phyloP scores from a whole-genome alignment of 2,888 invertebrate species.

The Leptogaster cylindrica region DNA sequence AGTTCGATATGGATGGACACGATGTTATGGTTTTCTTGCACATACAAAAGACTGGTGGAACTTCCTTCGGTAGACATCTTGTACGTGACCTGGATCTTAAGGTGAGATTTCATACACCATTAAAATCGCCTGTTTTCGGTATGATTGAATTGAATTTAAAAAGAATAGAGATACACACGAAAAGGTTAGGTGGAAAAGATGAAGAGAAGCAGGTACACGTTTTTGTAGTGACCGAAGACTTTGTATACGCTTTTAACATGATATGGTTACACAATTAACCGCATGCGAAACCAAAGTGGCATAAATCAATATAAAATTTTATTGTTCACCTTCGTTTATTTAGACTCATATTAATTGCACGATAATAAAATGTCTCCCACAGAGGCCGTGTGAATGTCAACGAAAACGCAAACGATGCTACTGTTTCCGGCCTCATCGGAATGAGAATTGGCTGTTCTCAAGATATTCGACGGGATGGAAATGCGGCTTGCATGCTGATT shows the following conservation, averaged over 20 bases:
- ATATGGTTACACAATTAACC: constrained; percentile 35
- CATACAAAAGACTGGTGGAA: constrained; percentile 99
- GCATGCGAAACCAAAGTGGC: constrained; percentile 4
- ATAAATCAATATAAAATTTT: constrained; percentile 23
- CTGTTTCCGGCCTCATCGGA: constrained; percentile 89
- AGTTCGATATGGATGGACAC: constrained; percentile 88
- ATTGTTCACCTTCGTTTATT: constrained; percentile 15
- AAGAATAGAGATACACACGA: too few relatives aligned
- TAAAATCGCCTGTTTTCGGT: constrained; percentile 15
- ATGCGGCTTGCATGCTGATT: constrained; percentile 97
- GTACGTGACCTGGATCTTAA: constrained; percentile 90
- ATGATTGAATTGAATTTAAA: too few relatives aligned
- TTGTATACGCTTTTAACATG: constrained; percentile 24
- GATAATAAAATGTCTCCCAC: constrained; percentile 62
- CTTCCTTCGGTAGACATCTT: constrained; percentile 94
- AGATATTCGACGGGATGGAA: constrained; percentile 97
- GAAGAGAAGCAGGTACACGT: constrained; percentile 19
- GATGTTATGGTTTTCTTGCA: constrained; percentile 98
- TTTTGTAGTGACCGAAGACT: not conserved
- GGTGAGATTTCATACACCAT: constrained; percentile 56
- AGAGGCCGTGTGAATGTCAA: constrained; percentile 93
- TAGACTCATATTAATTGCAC: constrained; percentile 31
- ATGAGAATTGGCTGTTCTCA: constrained; percentile 97
- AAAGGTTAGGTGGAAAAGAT: too few relatives aligned
- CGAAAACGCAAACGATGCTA: constrained; percentile 86